Evolutionary conservation across 2,113 vertebrate genomes (phyloP).

Genomic region (Oryzias celebensis): DNA sequence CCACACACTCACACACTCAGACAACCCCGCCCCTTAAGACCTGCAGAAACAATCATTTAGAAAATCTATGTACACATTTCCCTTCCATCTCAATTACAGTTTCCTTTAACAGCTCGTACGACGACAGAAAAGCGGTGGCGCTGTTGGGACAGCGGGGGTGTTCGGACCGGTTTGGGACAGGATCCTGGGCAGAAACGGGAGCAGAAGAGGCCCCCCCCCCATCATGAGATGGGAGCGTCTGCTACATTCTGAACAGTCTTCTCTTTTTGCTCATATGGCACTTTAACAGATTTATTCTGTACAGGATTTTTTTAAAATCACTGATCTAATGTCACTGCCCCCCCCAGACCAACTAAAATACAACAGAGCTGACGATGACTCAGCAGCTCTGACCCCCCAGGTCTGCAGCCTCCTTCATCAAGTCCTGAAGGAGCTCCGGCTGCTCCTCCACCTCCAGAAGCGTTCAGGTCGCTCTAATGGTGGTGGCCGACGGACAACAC

Average conservation of each 20-base stretch:
- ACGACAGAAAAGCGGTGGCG: neutral
- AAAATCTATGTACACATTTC: slow-evolving; percentile 26
- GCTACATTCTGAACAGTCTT: neutral
- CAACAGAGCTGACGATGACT: slow-evolving; percentile 6
- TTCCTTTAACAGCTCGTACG: no score
- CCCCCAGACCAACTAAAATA: neutral
- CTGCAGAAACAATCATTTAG: slow-evolving; percentile 18
- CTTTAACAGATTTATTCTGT: slow-evolving; percentile 47
- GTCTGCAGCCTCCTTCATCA: no score
- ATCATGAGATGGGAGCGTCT: no score
- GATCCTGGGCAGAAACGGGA: no score
- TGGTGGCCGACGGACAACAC: slow-evolving; percentile 94
- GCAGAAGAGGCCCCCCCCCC: neutral
- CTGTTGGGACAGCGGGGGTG: neutral
- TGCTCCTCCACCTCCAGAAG: slow-evolving; percentile 12
- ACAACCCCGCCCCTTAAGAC: slow-evolving; percentile 8
- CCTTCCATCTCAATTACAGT: no score
- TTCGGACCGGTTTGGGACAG: no score
- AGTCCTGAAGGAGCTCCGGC: neutral
- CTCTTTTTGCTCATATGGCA: slow-evolving; percentile 48
- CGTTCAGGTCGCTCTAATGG: slow-evolving; percentile 77
- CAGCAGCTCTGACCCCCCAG: slow-evolving; percentile 22
- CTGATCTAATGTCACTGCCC: no score
- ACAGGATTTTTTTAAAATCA: slow-evolving; percentile 9
- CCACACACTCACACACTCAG: neutral